Percentiles rank a stretch among this genome's conserved stretches.
phyloP scores from a whole-genome alignment of 2,888 invertebrate species.

The Eulithis testata region DNA sequence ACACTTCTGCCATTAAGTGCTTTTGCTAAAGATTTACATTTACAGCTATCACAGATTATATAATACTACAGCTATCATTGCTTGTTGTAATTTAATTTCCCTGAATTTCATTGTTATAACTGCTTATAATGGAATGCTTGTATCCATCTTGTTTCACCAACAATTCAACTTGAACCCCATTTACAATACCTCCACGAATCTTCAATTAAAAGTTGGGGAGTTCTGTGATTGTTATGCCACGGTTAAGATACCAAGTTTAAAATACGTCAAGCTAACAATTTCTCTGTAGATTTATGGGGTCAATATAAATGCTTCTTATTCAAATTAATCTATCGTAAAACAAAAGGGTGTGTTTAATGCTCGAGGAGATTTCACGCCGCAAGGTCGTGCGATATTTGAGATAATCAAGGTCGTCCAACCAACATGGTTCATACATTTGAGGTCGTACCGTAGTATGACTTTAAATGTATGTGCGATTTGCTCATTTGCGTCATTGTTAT shows the following conservation, averaged over 20 bases:
- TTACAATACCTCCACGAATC: conserved; percentile 31
- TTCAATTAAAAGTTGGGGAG: conserved; percentile 38
- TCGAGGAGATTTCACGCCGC: conserved; percentile 21
- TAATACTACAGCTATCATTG: not conserved
- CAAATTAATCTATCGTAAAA: conserved; percentile 43
- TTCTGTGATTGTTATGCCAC: conserved; percentile 30
- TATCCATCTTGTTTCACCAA: conserved; percentile 18
- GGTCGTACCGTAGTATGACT: conserved; percentile 29
- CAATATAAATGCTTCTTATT: conserved; percentile 36
- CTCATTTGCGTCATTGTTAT: conserved; percentile 40
- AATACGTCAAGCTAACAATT: conserved; percentile 37
- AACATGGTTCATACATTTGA: conserved; percentile 38
- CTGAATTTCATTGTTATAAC: conserved; percentile 3
- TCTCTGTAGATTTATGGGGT: conserved; percentile 42
- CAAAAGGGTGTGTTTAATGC: conserved; percentile 41
- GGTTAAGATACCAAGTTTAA: conserved; percentile 23
- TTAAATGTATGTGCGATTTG: conserved; percentile 32
- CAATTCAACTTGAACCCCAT: conserved; percentile 23
- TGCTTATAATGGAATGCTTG: conserved; percentile 13
- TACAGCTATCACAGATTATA: not conserved
- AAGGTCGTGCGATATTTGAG: conserved; percentile 32
- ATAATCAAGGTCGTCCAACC: conserved; percentile 35
- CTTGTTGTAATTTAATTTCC: not conserved
- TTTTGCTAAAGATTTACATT: not conserved
- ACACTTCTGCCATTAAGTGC: not conserved